Evolutionary conservation across 1,140 invertebrate genomes (phyloP).

Genomic region (Eriocheir sinensis): DNA sequence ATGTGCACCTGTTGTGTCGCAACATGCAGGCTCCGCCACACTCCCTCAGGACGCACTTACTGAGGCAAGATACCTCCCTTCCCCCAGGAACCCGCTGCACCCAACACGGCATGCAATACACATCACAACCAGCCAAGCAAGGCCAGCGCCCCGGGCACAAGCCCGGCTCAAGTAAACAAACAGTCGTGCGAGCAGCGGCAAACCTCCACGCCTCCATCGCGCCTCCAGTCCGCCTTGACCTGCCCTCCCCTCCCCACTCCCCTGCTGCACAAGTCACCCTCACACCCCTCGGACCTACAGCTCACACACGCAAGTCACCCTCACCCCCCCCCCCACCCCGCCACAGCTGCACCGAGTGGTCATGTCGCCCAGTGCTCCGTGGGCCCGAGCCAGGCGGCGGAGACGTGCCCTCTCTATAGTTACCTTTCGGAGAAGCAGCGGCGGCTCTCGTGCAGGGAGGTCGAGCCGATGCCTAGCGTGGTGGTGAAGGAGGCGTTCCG

Average conservation of each 20-base stretch:
- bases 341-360: background rate
- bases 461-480: conserved; percentile 59
- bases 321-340: background rate
- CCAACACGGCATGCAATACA: no score
- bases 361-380: background rate
- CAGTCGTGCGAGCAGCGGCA: background rate
- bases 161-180: background rate
- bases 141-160: background rate
- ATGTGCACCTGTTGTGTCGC: background rate
- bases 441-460: conserved; percentile 75
- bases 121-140: background rate
- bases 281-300: background rate
- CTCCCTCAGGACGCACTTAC: no score
- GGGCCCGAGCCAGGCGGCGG: no score
- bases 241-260: background rate
- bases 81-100: no score
- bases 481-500: conserved; percentile 79
- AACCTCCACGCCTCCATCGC: background rate
- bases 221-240: background rate
- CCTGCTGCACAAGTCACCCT: background rate
- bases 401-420: background rate
- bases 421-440: conserved; percentile 79
- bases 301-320: background rate
- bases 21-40: background rate
- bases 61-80: no score